Conservation (phyloP, 1,140 invertebrate species). For the Chelonus insularis region DNA sequence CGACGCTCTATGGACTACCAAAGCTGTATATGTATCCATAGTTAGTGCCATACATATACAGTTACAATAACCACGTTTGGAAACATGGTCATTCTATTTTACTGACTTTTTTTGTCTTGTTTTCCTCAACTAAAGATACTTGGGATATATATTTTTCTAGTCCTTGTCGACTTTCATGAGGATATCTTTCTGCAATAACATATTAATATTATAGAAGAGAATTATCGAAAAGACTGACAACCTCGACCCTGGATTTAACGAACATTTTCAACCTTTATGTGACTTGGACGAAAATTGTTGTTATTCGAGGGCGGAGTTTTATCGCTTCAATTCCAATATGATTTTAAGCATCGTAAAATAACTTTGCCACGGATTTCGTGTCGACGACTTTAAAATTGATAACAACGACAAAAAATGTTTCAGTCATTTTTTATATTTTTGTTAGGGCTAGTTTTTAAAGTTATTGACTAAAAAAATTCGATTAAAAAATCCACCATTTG, state of each 20-base stretch:
- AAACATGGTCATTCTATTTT: slow-evolving; percentile 5
- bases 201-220: slow-evolving; percentile 58
- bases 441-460: no score
- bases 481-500: no score
- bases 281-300: slow-evolving; percentile 34
- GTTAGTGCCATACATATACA: slow-evolving; percentile 1
- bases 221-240: slow-evolving; percentile 42
- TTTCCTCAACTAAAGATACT: slow-evolving; percentile 1
- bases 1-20: slow-evolving; percentile 9
- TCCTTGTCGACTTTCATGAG: slow-evolving; percentile 61
- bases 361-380: slow-evolving; percentile 45
- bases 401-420: slow-evolving; percentile 19
- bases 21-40: not conserved
- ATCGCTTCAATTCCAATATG: slow-evolving; percentile 29
- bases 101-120: slow-evolving; percentile 1
- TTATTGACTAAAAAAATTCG: no score
- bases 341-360: slow-evolving; percentile 56
- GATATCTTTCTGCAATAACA: slow-evolving; percentile 60
- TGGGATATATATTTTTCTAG: slow-evolving; percentile 53
- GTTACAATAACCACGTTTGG: not conserved
- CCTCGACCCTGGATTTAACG: slow-evolving; percentile 50
- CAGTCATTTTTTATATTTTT: no score
- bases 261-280: slow-evolving; percentile 17
- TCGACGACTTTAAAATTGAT: slow-evolving; percentile 44
- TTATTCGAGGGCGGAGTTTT: slow-evolving; percentile 21